Conservation (phyloP, 2,888 invertebrate species). For the Microctonus brassicae region DNA sequence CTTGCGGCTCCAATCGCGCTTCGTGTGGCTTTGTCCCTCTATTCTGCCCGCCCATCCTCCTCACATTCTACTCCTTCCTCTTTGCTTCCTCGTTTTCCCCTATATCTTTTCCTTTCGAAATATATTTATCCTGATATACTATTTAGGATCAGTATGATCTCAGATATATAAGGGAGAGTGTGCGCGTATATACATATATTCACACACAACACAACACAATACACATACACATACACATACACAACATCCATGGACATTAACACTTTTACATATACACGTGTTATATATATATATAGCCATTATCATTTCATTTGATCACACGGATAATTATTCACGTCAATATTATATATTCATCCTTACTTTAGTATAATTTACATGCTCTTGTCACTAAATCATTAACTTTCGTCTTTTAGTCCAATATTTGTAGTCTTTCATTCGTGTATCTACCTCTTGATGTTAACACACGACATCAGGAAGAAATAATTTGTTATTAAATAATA, state of each 20-base stretch:
- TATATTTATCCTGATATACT: slow-evolving; percentile 49
- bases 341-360: too few species aligned
- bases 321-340: too few species aligned
- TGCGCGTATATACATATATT: slow-evolving; percentile 34
- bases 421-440: too few species aligned
- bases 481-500: too few species aligned
- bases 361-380: too few species aligned
- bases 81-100: slow-evolving; percentile 31
- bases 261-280: too few species aligned
- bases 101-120: slow-evolving; percentile 52
- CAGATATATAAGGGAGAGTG: slow-evolving; percentile 50
- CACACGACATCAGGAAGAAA: too few species aligned
- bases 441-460: too few species aligned
- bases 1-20: slow-evolving; percentile 16
- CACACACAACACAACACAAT: neutral
- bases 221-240: neutral
- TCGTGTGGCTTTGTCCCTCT: slow-evolving; percentile 24
- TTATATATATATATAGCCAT: too few species aligned
- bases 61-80: slow-evolving; percentile 19
- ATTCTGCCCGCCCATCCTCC: slow-evolving; percentile 23
- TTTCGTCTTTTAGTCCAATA: too few species aligned
- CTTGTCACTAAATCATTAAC: too few species aligned
- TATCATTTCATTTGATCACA: too few species aligned
- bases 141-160: slow-evolving; percentile 54
- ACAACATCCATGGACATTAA: neutral